Evolutionary conservation across 2,113 vertebrate species (phyloP), one percentile per base, ranked within the genome.

Genomic region (Crocuta crocuta): DNA sequence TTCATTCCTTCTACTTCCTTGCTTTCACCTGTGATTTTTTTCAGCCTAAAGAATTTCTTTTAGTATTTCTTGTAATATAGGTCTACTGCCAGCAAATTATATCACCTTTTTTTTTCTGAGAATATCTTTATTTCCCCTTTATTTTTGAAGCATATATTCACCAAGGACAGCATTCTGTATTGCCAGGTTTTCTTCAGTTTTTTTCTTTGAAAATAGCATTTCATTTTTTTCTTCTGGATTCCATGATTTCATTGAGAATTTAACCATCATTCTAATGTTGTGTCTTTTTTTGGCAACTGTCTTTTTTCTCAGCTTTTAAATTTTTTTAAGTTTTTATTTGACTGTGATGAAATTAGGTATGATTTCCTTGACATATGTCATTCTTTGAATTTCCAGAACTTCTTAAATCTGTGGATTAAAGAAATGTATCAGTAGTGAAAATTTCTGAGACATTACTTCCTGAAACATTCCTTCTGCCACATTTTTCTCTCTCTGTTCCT

Each of bases 191-290:
- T 83, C 24, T 82, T 76, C n/a, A 39, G 21, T 45, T 73, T 48
- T 82, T 73, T 89, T 61, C 16, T 94, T 86, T 53, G 50, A 94
- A 88, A 85, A 80, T 31, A 50, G 21, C 15, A 89, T 90, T 94
- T 0, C 8, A 8, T 87, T 74, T 94, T 63, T 16, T 70, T 95
- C 39, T 33, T 23, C 19, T 63, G 16, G n/a, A 85, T 70, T 80
- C 15, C 50, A 39, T 90, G 8, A 94, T 85, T 94, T 85, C 26
- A 85, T 35, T 94, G 63, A 79, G 63, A 94, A 80, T 12, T 61
- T 71, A 85, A 8, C 63, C 53, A 12, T 10, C 13, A 70, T 78
- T 92, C 31, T 76, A 39, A 35, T 15, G 7, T 50, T 58, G 28
- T 89, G 33, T 11, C 10, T 23, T 61, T 61, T 58, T 61, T 26